These are phyloP conservation scores for Cloeon dipterum DNA, from an alignment of 2,888 invertebrate species.

Conservation along the genomic window DNA sequence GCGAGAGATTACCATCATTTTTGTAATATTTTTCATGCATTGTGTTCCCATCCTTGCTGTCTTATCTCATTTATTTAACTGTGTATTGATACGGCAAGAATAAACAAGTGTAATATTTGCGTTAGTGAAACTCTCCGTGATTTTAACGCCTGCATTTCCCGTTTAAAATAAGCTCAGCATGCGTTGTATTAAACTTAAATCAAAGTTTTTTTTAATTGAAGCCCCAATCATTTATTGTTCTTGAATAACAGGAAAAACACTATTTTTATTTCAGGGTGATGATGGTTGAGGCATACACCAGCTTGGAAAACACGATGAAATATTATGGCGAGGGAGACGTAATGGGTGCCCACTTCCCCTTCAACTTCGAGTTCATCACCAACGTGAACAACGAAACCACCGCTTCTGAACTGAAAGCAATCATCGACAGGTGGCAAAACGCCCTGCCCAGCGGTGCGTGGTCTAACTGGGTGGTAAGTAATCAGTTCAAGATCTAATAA, in stretches of 20 bases:
- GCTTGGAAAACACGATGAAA: conserved; percentile 29
- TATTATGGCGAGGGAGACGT: conserved; percentile 34
- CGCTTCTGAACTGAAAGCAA: conserved; percentile 23
- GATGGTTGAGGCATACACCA: conserved; percentile 54
- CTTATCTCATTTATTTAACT: too few species aligned
- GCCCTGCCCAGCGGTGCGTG: conserved; percentile 29
- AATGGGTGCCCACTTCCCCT: conserved; percentile 47
- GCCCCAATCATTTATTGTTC: neutral
- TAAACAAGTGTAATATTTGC: too few species aligned
- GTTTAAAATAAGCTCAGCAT: too few species aligned
- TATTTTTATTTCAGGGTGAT: conserved; percentile 25
- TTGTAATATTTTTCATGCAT: too few species aligned
- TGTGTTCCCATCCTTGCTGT: too few species aligned
- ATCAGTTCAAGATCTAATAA: too few species aligned
- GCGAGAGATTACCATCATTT: too few species aligned
- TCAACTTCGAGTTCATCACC: conserved; percentile 50
- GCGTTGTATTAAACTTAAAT: too few species aligned
- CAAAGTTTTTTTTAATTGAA: neutral
- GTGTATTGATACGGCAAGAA: too few species aligned
- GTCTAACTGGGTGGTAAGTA: conserved; percentile 40
- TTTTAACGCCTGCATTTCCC: too few species aligned
- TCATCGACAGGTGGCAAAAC: conserved; percentile 30
- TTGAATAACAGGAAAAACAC: neutral
- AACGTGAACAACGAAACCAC: conserved; percentile 24
- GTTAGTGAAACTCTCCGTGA: too few species aligned